Evolutionary conservation across 2,888 invertebrate genomes (phyloP).

Genomic region (Athalia circularis): DNA sequence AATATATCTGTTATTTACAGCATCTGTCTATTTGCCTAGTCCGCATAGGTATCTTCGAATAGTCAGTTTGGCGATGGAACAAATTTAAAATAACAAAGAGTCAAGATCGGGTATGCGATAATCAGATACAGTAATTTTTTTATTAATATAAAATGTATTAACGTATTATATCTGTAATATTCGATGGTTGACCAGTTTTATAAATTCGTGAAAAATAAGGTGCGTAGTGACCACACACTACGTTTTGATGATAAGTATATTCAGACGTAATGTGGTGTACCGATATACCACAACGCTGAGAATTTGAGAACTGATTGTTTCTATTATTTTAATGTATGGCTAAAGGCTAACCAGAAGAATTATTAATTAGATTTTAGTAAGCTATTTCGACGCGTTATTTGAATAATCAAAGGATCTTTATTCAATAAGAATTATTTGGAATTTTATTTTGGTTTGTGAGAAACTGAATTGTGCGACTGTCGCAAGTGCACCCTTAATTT

Average conservation of each 20-base stretch:
- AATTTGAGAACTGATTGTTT: conserved; percentile 25
- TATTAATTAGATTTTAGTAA: conserved; percentile 20
- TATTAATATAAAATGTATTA: conserved; percentile 10
- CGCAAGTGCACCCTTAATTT: neutral
- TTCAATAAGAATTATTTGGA: conserved; percentile 2
- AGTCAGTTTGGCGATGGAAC: conserved; percentile 27
- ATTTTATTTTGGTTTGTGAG: conserved; percentile 5
- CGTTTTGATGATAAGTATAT: neutral
- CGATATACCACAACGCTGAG: neutral
- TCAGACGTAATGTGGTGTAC: neutral
- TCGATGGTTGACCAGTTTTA: neutral
- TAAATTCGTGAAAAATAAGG: neutral
- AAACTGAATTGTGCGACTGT: conserved; percentile 22
- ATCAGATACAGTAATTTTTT: conserved; percentile 16
- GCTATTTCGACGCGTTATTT: conserved; percentile 26
- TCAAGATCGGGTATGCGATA: conserved; percentile 34
- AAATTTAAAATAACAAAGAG: conserved; percentile 4
- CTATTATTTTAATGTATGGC: conserved; percentile 20
- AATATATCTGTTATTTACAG: conserved; percentile 18
- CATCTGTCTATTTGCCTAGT: conserved; percentile 7
- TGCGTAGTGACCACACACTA: neutral
- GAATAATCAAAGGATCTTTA: conserved; percentile 1
- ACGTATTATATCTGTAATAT: neutral
- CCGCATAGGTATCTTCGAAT: conserved; percentile 8
- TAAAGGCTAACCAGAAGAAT: neutral